Evolutionary conservation across 2,113 vertebrate species (phyloP).

Genomic region (Rhinolophus ferrumequinum): DNA sequence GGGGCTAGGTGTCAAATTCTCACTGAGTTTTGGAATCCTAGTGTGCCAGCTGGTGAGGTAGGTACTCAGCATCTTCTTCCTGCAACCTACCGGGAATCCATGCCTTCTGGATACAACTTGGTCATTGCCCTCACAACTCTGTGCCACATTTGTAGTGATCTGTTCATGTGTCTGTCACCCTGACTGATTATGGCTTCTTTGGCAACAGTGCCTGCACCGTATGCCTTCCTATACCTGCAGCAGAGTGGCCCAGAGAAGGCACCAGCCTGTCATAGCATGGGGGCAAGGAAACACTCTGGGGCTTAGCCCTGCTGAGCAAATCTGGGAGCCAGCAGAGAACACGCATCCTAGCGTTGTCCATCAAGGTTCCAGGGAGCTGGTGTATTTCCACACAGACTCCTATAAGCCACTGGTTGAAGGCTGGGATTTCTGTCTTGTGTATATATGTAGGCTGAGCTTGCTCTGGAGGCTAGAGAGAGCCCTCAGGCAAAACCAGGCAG

Average conservation of each 20-base stretch:
- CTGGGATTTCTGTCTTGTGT: background rate
- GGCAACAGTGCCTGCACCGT: accelerated
- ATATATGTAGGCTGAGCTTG: too few relatives aligned
- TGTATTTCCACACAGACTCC: background rate
- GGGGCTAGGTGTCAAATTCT: background rate
- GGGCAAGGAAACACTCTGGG: background rate
- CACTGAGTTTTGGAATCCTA: background rate
- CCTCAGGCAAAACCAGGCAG: background rate
- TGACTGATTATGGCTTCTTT: background rate
- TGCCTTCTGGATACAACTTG: background rate
- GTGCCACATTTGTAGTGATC: background rate
- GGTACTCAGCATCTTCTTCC: background rate
- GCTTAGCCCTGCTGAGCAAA: background rate
- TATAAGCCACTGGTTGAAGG: background rate
- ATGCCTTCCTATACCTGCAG: background rate
- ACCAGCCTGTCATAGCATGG: background rate
- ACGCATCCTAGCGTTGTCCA: background rate
- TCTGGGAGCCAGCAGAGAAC: background rate
- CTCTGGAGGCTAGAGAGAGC: background rate
- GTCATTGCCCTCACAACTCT: background rate
- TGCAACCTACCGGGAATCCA: background rate
- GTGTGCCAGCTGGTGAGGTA: background rate
- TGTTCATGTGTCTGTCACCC: too few relatives aligned
- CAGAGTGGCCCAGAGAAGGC: background rate
- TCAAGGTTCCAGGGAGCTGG: background rate